Evolutionary conservation across 2,797 vertebrate species (phyloP).

Genomic region (Echiichthys vipera): DNA sequence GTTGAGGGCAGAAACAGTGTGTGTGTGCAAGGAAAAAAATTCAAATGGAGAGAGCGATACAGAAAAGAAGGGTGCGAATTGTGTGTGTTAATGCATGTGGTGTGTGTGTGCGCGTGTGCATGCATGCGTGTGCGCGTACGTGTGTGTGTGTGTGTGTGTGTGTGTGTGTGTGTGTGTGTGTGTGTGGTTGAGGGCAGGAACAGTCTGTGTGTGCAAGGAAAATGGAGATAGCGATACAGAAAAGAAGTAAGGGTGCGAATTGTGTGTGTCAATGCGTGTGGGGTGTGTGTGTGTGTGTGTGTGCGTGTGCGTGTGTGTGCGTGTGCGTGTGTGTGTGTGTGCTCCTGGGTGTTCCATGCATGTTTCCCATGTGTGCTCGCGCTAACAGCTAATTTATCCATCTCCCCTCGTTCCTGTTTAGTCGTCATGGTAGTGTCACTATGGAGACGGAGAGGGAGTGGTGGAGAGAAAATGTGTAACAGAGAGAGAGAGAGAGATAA

Average conservation of each 20-base stretch:
- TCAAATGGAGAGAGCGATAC: background rate
- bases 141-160: background rate
- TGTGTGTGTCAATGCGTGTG: background rate
- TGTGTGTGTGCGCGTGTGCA: background rate
- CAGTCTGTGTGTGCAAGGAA: background rate
- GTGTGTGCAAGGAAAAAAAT: no score
- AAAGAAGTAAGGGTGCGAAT: background rate
- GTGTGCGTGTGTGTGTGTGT: background rate
- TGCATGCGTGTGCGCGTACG: no score
- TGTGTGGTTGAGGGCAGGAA: slow-evolving; percentile 1
- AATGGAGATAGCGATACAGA: background rate
- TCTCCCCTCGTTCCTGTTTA: slow-evolving; percentile 19
- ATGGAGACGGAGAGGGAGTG: slow-evolving; percentile 21
- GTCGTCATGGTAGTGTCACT: slow-evolving; percentile 54
- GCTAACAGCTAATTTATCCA: slow-evolving; percentile 51
- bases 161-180: background rate
- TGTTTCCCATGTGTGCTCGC: slow-evolving; percentile 41
- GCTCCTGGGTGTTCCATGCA: slow-evolving; percentile 41
- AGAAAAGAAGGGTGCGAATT: background rate
- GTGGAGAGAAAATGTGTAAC: background rate
- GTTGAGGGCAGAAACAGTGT: background rate
- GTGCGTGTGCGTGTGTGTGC: background rate
- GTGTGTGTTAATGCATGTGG: background rate
- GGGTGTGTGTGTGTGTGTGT: background rate
- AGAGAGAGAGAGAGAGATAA: background rate